Base-by-base conservation (phyloP, 2,113 vertebrate species). In the Gymnocephalus cernua region DNA sequence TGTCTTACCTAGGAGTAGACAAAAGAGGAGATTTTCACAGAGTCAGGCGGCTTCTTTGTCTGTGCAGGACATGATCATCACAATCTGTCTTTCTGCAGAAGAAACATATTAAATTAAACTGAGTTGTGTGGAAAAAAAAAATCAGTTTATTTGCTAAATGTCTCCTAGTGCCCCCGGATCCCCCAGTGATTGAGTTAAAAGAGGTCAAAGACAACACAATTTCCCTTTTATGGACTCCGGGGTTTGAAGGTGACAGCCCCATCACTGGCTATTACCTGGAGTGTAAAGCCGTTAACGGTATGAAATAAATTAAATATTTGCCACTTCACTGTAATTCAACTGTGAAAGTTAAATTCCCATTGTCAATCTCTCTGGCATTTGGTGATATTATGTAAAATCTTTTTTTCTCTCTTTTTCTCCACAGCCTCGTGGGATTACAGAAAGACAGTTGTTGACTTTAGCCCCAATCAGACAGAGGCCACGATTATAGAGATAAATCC, bases 401-500 rank as follows among this genome's bases (percentile, higher is more conserved):
- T 21, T 12, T 32, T 16, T 23, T 23, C 9, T 25, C 50, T 57
- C 2, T 13, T 16, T 6, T 57, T 12, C 16, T 25, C 15, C 12
- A 14, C 74, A 94, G 93, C 84, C 41, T 90, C 89, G 0, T 94
- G 93, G 93, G 92, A 92, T 77, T 61, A 82, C 57, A 88, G 63
- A 51, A 86, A 83, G 48, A 85, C 41, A 4, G 57, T 88, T 21
- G 79, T 92, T 14, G 88, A 89, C 80, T 92, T 91, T 25, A 61
- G 86, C 18, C 58, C 90, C 1, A 72, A 81, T 51, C 71, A 86
- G 85, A 92, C 78, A 16, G 86, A 91, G n/a, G 83, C 87, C 68
- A 93, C 91, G 4, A 77, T 94, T 16, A 87, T 94, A 14, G 93
- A 94, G 76, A 89, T 87, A 5, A 87, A 82, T 54, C 90, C 88